Conservation (phyloP, 2,797 vertebrate genomes). For the Phoxinus dragarum region DNA sequence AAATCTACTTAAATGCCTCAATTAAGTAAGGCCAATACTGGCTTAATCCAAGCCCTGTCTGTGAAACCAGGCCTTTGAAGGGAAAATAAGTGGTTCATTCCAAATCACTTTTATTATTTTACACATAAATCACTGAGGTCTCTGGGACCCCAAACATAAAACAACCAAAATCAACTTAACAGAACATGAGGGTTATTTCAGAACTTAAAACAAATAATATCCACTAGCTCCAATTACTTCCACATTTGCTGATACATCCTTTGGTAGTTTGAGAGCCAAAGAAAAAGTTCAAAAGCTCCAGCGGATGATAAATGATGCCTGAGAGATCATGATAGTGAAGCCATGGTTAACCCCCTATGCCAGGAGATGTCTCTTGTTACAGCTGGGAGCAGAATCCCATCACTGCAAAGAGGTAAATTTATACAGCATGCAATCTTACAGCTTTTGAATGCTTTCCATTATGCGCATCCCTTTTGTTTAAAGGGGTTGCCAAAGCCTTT, state of each 20-base stretch:
- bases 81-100: neutral
- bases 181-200: neutral
- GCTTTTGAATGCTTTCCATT: constrained; percentile 65
- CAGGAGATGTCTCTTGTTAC: constrained; percentile 75
- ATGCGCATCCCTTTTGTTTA: constrained; percentile 54
- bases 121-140: neutral
- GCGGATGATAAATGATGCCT: constrained; percentile 43
- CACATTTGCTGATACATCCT: constrained; percentile 15
- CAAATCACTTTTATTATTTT: neutral
- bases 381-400: constrained; percentile 68
- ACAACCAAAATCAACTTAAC: neutral
- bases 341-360: constrained; percentile 67
- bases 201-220: constrained; percentile 14
- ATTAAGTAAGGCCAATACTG: neutral
- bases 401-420: constrained; percentile 67
- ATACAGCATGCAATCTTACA: constrained; percentile 69
- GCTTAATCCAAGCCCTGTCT: neutral
- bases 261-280: constrained; percentile 34
- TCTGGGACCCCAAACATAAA: neutral
- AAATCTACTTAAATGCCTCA: neutral
- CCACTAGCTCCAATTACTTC: constrained; percentile 1
- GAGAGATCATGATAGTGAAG: constrained; percentile 39
- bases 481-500: constrained; percentile 50
- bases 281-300: constrained; percentile 56
- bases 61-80: neutral